Percentiles rank a stretch among this genome's conserved stretches.
Evolutionary conservation across 2,113 vertebrate genomes (phyloP).

Genomic region (Tetrao urogallus): DNA sequence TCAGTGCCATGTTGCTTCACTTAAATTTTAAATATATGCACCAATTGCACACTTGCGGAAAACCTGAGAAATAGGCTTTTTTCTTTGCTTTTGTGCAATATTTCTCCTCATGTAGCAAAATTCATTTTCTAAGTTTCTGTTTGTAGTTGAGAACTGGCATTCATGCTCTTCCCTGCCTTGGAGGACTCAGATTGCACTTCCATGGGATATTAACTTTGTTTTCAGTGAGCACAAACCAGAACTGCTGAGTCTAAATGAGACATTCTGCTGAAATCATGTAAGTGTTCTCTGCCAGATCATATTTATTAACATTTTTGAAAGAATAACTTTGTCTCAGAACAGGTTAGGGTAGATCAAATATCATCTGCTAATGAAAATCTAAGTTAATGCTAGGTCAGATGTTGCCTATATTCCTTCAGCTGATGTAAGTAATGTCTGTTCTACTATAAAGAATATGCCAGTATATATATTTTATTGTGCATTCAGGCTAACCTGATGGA

Average conservation of each 20-base stretch:
- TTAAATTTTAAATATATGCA: neutral
- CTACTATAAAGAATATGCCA: neutral
- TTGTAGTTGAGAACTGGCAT: neutral
- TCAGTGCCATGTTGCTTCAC: neutral
- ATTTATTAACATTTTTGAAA: slow-evolving; percentile 8
- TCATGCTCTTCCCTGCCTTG: neutral
- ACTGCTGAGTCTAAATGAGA: neutral
- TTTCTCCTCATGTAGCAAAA: neutral
- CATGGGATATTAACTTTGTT: neutral
- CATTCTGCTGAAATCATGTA: neutral
- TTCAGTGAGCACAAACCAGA: neutral
- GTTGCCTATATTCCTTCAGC: neutral
- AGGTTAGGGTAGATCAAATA: slow-evolving; percentile 6
- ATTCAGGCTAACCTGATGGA: neutral
- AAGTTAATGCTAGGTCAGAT: neutral
- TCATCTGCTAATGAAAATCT: neutral
- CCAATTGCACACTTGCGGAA: neutral
- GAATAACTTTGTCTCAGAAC: neutral
- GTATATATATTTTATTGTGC: neutral
- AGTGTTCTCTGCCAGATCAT: slow-evolving; percentile 25
- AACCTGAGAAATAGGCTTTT: neutral
- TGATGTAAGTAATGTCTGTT: neutral
- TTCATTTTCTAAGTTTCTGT: neutral
- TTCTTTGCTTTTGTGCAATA: neutral
- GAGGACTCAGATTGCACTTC: neutral